Conservation (phyloP, 2,113 vertebrate genomes). For the Tiliqua scincoides region DNA sequence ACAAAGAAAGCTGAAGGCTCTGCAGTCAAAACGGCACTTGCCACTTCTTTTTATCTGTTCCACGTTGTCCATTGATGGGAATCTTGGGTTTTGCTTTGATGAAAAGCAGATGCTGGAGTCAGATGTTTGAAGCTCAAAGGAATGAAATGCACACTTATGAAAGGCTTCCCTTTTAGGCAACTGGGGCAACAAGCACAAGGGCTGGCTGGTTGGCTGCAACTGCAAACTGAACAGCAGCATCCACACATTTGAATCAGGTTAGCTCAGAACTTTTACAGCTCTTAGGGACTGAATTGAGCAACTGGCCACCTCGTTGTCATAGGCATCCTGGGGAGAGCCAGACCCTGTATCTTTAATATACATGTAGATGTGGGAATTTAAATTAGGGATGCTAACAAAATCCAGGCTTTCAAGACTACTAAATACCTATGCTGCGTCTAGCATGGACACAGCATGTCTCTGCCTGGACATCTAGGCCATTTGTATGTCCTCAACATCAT, state of each 20-base stretch:
- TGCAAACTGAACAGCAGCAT: constrained; percentile 41
- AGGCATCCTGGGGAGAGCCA: neutral
- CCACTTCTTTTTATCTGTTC: constrained; percentile 50
- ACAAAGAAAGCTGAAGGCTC: constrained; percentile 52
- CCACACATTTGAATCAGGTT: neutral
- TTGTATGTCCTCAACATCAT: neutral
- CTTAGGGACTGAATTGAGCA: neutral
- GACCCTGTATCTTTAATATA: neutral
- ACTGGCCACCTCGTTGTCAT: neutral
- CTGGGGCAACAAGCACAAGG: constrained; percentile 48
- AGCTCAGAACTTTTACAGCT: neutral
- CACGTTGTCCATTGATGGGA: constrained; percentile 59
- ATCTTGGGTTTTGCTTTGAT: constrained; percentile 68
- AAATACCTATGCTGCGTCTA: neutral
- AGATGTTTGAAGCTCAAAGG: constrained; percentile 66
- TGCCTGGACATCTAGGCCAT: neutral
- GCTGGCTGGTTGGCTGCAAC: neutral
- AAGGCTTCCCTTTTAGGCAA: constrained; percentile 59
- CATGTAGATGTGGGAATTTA: neutral
- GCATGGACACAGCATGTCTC: neutral
- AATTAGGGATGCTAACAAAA: neutral
- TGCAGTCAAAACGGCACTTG: constrained; percentile 21
- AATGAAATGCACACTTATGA: constrained; percentile 46
- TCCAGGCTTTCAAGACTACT: neutral
- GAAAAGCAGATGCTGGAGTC: constrained; percentile 66